Conservation (phyloP, 2,113 vertebrate species). For the Larimichthys crocea region DNA sequence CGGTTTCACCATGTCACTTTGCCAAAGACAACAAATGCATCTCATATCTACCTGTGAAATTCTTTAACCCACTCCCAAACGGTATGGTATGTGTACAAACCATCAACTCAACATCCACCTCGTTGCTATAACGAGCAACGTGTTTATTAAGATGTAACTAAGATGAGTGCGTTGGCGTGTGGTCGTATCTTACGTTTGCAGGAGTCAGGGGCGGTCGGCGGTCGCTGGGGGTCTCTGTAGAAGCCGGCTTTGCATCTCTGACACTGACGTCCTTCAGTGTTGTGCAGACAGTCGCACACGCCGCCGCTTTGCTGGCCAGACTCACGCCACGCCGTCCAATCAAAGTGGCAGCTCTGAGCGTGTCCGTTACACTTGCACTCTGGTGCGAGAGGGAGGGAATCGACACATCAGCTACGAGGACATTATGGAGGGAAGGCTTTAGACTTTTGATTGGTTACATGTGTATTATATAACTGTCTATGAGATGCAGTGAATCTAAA, state of each 20-base stretch:
- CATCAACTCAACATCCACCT: too few species aligned
- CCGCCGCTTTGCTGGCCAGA: conserved; percentile 93
- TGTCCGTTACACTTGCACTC: conserved; percentile 97
- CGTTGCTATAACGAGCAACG: too few species aligned
- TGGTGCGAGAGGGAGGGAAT: conserved; percentile 64
- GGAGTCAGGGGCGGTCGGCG: conserved; percentile 86
- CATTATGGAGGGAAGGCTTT: not conserved
- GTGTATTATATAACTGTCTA: too few species aligned
- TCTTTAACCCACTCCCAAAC: not conserved
- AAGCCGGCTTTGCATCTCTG: conserved; percentile 92
- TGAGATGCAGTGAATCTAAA: too few species aligned
- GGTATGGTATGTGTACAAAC: too few species aligned
- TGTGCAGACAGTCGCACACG: conserved; percentile 93
- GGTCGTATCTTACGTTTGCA: conserved; percentile 89
- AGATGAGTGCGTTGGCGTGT: not conserved
- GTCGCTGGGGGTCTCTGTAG: conserved; percentile 89
- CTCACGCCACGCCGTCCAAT: conserved; percentile 88
- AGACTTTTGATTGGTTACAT: not conserved
- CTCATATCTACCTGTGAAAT: not conserved
- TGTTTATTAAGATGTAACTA: not conserved
- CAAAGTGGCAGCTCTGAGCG: conserved; percentile 91
- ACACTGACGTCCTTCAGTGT: conserved; percentile 93
- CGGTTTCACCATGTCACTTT: not conserved
- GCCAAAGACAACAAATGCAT: not conserved
- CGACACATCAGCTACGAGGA: not conserved